Percentiles rank a stretch among this genome's conserved stretches.
phyloP scores from a whole-genome alignment of 1,140 invertebrate genomes.

The Vollenhovia emeryi region DNA sequence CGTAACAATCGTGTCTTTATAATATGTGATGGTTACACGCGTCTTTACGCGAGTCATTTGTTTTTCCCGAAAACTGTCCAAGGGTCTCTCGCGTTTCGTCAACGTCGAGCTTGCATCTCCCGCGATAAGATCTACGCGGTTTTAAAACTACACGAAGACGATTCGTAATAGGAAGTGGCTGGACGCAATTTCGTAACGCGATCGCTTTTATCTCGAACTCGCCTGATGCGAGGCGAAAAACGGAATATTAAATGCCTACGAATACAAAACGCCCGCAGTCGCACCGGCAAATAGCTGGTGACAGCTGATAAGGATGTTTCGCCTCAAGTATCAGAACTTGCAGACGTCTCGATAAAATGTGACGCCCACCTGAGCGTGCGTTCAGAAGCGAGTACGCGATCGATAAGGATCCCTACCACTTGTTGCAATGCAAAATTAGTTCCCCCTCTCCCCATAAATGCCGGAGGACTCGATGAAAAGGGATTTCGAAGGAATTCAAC shows the following conservation, averaged over 20 bases:
- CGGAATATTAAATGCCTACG: conserved; percentile 2
- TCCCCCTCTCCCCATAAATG: not conserved
- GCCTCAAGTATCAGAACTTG: not conserved
- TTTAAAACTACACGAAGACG: not conserved
- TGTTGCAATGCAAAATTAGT: conserved; percentile 51
- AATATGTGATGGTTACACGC: not conserved
- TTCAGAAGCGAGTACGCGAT: not conserved
- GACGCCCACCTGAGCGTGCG: not conserved
- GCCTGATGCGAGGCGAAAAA: not conserved
- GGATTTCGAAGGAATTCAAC: conserved; percentile 11
- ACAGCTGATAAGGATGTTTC: conserved; percentile 14
- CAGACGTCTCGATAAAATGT: conserved; percentile 12
- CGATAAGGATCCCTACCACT: conserved; percentile 36
- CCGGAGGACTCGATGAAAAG: conserved; percentile 12
- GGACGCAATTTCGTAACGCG: not conserved
- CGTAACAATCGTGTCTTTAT: conserved; percentile 16
- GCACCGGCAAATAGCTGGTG: not conserved
- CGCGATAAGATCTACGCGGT: not conserved
- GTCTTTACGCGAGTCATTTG: not conserved
- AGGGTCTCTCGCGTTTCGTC: not conserved
- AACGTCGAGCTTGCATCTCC: not conserved
- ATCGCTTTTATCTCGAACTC: not conserved
- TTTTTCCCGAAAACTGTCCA: not conserved
- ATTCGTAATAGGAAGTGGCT: not conserved
- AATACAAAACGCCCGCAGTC: not conserved